Conservation (phyloP, 2,113 vertebrate species). For the Cephalopterus ornatus region DNA sequence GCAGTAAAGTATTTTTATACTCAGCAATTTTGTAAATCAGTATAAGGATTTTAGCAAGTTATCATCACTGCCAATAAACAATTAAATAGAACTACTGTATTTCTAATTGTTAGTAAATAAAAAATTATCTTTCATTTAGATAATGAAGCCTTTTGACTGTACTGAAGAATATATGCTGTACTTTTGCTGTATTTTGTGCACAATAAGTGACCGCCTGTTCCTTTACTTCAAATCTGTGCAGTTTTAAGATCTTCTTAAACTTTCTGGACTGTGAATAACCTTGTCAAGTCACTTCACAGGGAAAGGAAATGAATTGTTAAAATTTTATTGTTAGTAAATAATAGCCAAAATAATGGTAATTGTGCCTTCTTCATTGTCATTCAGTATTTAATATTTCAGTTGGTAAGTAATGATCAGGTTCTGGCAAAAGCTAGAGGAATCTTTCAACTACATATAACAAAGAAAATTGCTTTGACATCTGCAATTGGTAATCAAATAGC, state of each 20-base stretch:
- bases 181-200: background rate
- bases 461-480: background rate
- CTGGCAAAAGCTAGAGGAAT: background rate
- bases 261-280: background rate
- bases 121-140: background rate
- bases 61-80: background rate
- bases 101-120: slow-evolving; percentile 27
- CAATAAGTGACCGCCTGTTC: background rate
- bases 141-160: background rate
- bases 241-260: background rate
- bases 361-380: background rate
- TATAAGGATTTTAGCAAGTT: background rate
- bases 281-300: background rate
- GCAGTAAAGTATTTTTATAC: background rate
- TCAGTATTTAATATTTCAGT: background rate
- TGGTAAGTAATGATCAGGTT: background rate
- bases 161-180: background rate
- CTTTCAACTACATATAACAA: background rate
- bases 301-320: background rate
- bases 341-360: background rate
- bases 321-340: background rate
- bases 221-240: background rate
- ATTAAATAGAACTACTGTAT: background rate
- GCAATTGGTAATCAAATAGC: background rate
- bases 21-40: background rate